A percentile compares a stretch with the other conserved stretches of the same genome.
Evolutionary conservation across 2,113 vertebrate species (phyloP).

Genomic region (Sapajus apella): DNA sequence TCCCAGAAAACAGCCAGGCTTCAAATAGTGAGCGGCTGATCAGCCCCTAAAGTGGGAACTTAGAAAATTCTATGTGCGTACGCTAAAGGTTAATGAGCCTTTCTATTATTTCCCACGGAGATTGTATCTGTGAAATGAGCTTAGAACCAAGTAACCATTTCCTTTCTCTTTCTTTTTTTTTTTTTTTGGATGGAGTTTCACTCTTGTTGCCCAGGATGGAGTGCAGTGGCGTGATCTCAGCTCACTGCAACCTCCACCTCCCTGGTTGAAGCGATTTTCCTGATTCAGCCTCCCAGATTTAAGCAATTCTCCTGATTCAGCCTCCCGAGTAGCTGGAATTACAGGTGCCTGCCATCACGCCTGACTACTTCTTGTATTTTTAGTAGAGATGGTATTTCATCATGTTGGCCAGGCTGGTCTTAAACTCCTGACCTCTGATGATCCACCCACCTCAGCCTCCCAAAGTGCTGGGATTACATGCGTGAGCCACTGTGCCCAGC

Average conservation of each 20-base stretch:
- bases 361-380: neutral
- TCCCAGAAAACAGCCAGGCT: neutral
- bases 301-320: too few relatives aligned
- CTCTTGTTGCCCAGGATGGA: too few relatives aligned
- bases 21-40: neutral
- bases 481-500: neutral
- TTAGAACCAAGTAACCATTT: slow-evolving; percentile 8
- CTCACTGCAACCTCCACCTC: too few relatives aligned
- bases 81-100: neutral
- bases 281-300: too few relatives aligned
- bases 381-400: neutral
- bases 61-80: neutral
- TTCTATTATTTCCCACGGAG: slow-evolving; percentile 22
- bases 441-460: neutral
- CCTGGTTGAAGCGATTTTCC: too few relatives aligned
- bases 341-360: neutral
- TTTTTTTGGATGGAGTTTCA: too few relatives aligned
- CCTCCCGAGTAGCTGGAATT: neutral
- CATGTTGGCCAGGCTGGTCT: neutral
- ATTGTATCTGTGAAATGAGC: neutral
- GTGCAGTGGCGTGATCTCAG: too few relatives aligned
- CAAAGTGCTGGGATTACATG: neutral
- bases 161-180: neutral
- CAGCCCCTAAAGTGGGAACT: neutral
- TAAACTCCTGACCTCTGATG: neutral